Percentiles rank a stretch among this genome's conserved stretches.
phyloP scores from a whole-genome alignment of 2,888 invertebrate genomes.

The Rotaria magnacalcarata region DNA sequence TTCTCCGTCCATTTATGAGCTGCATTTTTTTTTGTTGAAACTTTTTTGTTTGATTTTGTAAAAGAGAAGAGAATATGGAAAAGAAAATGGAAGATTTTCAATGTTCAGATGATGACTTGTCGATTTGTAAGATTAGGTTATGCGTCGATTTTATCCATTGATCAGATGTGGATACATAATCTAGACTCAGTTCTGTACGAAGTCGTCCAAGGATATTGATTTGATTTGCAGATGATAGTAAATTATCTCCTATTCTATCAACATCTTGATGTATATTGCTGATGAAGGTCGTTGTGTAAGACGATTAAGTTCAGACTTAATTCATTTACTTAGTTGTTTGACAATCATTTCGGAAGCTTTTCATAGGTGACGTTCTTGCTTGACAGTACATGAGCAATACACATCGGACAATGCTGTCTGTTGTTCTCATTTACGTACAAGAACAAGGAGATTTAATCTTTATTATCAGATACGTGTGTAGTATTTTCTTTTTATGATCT shows the following conservation, averaged over 20 bases:
- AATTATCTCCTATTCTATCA: neutral
- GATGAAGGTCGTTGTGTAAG: neutral
- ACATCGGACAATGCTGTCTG: too few relatives aligned
- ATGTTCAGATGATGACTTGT: neutral
- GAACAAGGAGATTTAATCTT: too few relatives aligned
- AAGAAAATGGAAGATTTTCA: neutral
- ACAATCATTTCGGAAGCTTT: too few relatives aligned
- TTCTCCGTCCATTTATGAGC: conserved; percentile 5
- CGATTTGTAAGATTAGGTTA: neutral
- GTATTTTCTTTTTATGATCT: too few relatives aligned
- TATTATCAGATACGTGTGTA: too few relatives aligned
- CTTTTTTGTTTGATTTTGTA: conserved; percentile 26
- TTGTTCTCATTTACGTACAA: too few relatives aligned
- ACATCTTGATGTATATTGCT: neutral
- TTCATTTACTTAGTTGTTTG: too few relatives aligned
- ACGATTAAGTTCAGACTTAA: neutral
- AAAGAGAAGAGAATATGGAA: neutral
- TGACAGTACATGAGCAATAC: too few relatives aligned
- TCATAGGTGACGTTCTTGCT: too few relatives aligned
- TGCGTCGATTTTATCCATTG: neutral
- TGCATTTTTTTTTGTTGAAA: conserved; percentile 1
- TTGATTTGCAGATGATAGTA: neutral
- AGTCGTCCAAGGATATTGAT: neutral
- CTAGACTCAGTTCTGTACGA: neutral
- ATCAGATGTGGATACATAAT: neutral